A percentile compares a stretch with the other conserved stretches of the same genome.
phyloP scores from a whole-genome alignment of 2,888 invertebrate genomes.

The Rhagophthalmus giganteus region DNA sequence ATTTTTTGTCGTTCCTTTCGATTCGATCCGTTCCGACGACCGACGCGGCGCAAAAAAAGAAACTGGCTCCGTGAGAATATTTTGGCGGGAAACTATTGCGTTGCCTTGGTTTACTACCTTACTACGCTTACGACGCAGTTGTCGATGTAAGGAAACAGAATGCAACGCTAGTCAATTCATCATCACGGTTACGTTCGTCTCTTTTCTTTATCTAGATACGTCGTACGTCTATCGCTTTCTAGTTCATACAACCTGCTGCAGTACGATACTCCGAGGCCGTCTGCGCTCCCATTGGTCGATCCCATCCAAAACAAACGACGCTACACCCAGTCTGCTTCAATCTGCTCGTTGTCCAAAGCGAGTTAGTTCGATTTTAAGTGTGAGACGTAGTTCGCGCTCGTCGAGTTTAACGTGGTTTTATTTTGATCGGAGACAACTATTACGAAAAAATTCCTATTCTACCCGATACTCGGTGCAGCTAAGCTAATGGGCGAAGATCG shows the following conservation, averaged over 20 bases:
- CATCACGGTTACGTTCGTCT: slow-evolving; percentile 14
- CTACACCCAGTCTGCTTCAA: slow-evolving; percentile 26
- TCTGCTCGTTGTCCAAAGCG: slow-evolving; percentile 3
- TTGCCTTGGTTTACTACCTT: slow-evolving; percentile 14
- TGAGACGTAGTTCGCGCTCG: slow-evolving; percentile 7
- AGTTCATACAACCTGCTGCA: slow-evolving; percentile 27
- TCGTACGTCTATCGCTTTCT: slow-evolving; percentile 16
- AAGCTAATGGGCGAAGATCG: too few species aligned
- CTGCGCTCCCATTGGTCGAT: slow-evolving; percentile 19
- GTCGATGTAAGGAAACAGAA: slow-evolving; percentile 21
- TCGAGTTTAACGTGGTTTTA: too few species aligned
- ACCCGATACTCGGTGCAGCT: too few species aligned
- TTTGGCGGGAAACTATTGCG: slow-evolving; percentile 20
- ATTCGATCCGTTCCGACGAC: neutral
- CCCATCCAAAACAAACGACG: slow-evolving; percentile 30
- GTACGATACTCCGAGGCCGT: slow-evolving; percentile 17
- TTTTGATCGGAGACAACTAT: too few species aligned
- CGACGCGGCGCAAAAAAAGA: too few species aligned
- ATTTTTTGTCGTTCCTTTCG: neutral
- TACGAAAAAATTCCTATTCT: too few species aligned
- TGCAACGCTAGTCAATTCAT: slow-evolving; percentile 28
- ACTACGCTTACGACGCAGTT: slow-evolving; percentile 26
- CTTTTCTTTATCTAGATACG: slow-evolving; percentile 1
- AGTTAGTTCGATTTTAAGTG: slow-evolving; percentile 24
- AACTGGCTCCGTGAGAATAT: neutral